Evolutionary conservation across 2,113 vertebrate genomes (phyloP).

Genomic region (Crotalus helleri): DNA sequence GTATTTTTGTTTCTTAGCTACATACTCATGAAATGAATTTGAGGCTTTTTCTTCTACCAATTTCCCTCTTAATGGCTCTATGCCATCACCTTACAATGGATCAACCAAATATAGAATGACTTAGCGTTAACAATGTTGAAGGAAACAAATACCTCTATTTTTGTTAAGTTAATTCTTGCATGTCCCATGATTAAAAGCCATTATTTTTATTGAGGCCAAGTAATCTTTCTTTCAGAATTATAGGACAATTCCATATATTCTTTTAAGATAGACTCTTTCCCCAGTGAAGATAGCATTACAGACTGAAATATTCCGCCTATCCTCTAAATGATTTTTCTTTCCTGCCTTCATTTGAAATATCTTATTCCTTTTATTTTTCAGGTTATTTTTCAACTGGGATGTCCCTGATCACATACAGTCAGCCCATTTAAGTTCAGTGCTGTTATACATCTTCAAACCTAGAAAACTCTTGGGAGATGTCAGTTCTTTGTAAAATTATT

Average conservation of each 20-base stretch:
- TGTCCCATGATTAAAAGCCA: not conserved
- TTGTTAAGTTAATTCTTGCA: not conserved
- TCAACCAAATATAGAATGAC: conserved; percentile 23
- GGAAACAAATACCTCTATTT: not conserved
- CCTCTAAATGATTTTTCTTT: not conserved
- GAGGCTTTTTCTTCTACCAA: not conserved
- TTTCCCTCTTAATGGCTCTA: conserved; percentile 27
- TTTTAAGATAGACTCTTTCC: not conserved
- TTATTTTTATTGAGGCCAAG: not conserved
- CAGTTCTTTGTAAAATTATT: not conserved
- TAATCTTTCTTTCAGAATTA: not conserved
- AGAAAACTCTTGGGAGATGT: not conserved
- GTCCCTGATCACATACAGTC: not conserved
- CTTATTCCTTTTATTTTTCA: not conserved
- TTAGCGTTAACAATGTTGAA: not conserved
- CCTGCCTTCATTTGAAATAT: not conserved
- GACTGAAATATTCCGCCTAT: not conserved
- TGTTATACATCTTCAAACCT: not conserved
- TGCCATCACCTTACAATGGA: not conserved
- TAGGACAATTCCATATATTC: not conserved
- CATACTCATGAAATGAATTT: conserved; percentile 24
- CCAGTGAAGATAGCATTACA: not conserved
- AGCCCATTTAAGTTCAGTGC: not conserved
- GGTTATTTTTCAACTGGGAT: not conserved
- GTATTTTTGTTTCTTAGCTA: conserved; percentile 1